Base-by-base conservation (phyloP, 1,140 invertebrate genomes). In the Drosophila eugracilis region DNA sequence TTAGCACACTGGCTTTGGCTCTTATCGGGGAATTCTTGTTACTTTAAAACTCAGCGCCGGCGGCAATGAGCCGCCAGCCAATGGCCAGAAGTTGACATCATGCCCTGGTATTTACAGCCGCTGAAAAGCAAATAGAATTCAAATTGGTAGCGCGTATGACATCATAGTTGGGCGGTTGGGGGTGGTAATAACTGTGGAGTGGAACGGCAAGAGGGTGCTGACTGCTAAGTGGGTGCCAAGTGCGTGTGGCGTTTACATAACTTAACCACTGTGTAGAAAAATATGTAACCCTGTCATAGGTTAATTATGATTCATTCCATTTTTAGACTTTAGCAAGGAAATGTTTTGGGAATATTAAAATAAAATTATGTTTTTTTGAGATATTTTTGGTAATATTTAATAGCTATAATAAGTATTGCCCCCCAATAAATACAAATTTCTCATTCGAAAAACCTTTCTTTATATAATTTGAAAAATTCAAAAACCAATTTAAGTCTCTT, bases 191-290 rank as follows among this genome's bases (percentile, higher is more conserved):
- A 15, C 6, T 65, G 32, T 58, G 41, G 24, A 44, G 53, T 41
- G 41, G 49, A 10, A n/a, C n/a, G n/a, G n/a, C n/a, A 22, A 17
- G 17, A 19, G 54, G 53, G 36, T 41, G 66, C 45, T 53, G 42
- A 80, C 66, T 80, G 78, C 77, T 70, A 78, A 83, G 75, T 83
- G 79, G 59, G 71, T 78, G 79, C 24, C 58, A 81, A 81, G 74
- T 83, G 79, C 69, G 79, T 83, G 60, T 44, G 55, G 70, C 28
- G 50, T 21, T 71, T 53, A 44, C 15, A 28, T 53, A 28, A 69
- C 39, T 30, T 26, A 63, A 9, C 5, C 37, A 5, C 54, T 19
- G 21, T 59, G 28, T 15, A 36, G n/a, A 22, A 10, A 21, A 12
- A 44, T 22, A 14, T 14, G 12, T 12, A 15, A 9, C 3, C 10